phyloP scores from a whole-genome alignment of 2,797 vertebrate species.

The Malurus splendens region DNA sequence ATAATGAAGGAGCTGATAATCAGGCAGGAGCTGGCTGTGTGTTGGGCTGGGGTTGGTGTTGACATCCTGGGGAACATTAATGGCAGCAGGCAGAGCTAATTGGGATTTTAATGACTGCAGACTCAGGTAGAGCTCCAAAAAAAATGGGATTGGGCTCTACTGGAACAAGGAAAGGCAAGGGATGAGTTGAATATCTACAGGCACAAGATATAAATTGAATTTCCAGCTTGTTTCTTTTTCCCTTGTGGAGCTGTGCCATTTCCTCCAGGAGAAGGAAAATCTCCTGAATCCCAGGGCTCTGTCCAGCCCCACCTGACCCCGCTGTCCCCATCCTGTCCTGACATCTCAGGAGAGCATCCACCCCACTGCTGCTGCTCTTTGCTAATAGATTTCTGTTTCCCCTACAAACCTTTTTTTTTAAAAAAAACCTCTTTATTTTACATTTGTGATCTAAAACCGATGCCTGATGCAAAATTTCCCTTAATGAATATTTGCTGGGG shows the following conservation, averaged over 20 bases:
- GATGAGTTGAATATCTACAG: accelerated
- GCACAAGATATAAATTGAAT: accelerated
- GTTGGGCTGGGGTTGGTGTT: neutral
- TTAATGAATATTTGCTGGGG: neutral
- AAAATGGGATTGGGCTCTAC: neutral
- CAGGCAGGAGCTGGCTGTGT: neutral
- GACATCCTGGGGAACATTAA: neutral
- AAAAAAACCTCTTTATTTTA: neutral
- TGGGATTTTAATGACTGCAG: neutral
- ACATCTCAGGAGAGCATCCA: neutral
- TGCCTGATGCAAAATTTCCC: neutral
- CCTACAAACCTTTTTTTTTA: neutral
- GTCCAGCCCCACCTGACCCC: neutral
- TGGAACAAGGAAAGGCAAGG: neutral
- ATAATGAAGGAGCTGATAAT: neutral
- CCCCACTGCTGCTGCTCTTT: neutral
- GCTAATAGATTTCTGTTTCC: neutral
- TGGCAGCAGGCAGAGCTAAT: neutral
- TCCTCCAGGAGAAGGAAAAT: neutral
- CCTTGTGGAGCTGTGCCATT: accelerated
- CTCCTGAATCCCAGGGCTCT: neutral
- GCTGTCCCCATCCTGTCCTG: neutral
- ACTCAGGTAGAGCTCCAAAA: neutral
- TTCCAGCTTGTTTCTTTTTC: accelerated
- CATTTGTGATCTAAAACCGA: neutral